Percentiles rank a stretch among this genome's conserved stretches.
phyloP scores from a whole-genome alignment of 2,888 invertebrate species.

The Shargacucullia verbasci region DNA sequence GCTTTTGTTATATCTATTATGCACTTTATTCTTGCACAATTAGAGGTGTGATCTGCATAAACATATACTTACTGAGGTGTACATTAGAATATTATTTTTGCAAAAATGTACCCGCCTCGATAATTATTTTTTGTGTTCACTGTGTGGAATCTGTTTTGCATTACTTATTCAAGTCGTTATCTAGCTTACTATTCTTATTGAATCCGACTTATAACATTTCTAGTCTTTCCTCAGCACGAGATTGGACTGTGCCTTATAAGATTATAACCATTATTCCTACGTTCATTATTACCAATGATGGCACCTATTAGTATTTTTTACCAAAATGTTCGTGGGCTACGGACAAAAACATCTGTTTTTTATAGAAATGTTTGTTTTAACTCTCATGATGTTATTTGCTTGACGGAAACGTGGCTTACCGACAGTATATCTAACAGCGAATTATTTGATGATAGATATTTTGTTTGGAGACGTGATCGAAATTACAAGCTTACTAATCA shows the following conservation, averaged over 20 bases:
- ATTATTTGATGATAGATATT: no score
- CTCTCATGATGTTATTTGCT: no score
- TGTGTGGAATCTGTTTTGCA: no score
- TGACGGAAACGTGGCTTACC: conserved; percentile 6
- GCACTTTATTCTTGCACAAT: not conserved
- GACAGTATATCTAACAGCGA: not conserved
- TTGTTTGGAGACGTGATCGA: no score
- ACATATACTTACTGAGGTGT: not conserved
- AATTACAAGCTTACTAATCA: no score
- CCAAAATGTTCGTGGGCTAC: conserved; percentile 1
- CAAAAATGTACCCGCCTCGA: not conserved
- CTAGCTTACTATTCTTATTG: no score
- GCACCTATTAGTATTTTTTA: conserved; percentile 5
- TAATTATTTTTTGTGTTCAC: not conserved
- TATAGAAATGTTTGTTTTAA: conserved; percentile 23
- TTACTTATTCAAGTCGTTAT: no score
- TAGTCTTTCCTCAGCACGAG: not conserved
- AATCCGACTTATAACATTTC: no score
- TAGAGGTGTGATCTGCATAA: not conserved
- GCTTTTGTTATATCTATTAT: not conserved
- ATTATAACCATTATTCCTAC: not conserved
- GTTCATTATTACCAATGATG: not conserved
- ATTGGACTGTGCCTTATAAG: not conserved
- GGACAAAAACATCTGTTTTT: conserved; percentile 18
- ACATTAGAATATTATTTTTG: not conserved